phyloP scores from a whole-genome alignment of 2,113 vertebrate genomes.

The Megaceryle torquata region DNA sequence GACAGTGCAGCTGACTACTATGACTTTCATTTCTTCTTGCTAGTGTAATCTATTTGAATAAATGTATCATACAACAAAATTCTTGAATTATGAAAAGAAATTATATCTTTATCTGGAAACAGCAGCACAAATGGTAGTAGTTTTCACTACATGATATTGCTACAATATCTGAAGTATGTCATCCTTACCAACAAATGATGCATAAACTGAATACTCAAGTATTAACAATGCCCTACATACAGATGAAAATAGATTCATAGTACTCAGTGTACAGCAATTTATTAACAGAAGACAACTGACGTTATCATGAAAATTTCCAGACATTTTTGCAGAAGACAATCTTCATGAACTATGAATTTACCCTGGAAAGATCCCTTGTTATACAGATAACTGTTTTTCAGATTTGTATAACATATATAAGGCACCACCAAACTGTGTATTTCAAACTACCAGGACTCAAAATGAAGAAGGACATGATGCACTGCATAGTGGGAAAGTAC shows the following conservation, averaged over 20 bases:
- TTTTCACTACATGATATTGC: not conserved
- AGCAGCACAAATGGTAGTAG: not conserved
- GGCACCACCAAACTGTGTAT: not conserved
- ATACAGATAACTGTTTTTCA: not conserved
- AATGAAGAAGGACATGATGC: not conserved
- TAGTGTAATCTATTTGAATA: not conserved
- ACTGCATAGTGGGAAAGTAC: not conserved
- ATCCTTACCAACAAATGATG: not conserved
- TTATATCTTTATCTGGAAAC: not conserved
- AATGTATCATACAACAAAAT: not conserved
- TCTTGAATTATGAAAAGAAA: not conserved
- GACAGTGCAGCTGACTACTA: not conserved
- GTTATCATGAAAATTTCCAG: not conserved
- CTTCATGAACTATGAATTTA: not conserved
- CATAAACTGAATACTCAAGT: not conserved
- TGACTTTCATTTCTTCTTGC: not conserved
- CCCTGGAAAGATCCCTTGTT: not conserved
- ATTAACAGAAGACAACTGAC: constrained; percentile 6
- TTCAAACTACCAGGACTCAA: not conserved
- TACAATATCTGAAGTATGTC: not conserved
- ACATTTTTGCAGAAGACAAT: not conserved
- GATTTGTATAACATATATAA: not conserved
- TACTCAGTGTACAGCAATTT: not conserved
- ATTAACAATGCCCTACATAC: not conserved
- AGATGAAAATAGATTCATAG: not conserved